These are phyloP conservation scores for Pelodytes ibericus DNA, from an alignment of 2,797 vertebrate species.

Conservation along the genomic window DNA sequence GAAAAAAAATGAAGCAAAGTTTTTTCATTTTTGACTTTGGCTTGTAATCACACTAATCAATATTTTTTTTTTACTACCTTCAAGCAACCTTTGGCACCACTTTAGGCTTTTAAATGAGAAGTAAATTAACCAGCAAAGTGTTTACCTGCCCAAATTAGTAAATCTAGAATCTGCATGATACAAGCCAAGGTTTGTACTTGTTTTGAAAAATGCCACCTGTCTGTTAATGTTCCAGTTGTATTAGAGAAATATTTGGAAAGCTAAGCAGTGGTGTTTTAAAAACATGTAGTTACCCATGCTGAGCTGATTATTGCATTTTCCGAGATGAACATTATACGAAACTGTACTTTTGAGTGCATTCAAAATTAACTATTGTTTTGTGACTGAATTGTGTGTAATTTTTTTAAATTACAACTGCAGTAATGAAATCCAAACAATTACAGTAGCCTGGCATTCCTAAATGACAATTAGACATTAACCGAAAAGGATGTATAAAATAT, in stretches of 20 bases:
- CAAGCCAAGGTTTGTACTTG: constrained; percentile 26
- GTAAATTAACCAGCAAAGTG: constrained; percentile 21
- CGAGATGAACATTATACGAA: constrained; percentile 40
- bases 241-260: constrained; percentile 48
- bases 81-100: constrained; percentile 32
- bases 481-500: constrained; percentile 28
- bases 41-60: too few species aligned
- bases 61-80: constrained; percentile 21
- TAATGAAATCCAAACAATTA: constrained; percentile 33
- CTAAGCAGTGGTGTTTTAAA: constrained; percentile 29
- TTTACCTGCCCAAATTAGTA: constrained; percentile 38
- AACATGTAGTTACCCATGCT: constrained; percentile 46
- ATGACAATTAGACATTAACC: constrained; percentile 20
- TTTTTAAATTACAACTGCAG: constrained; percentile 27
- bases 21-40: too few species aligned
- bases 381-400: constrained; percentile 26
- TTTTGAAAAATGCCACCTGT: constrained; percentile 52
- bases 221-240: constrained; percentile 37
- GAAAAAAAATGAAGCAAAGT: too few species aligned
- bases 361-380: constrained; percentile 46
- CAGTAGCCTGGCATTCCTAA: constrained; percentile 19
- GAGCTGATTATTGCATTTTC: constrained; percentile 51
- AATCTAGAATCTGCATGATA: neutral
- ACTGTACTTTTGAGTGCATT: constrained; percentile 44
- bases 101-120: constrained; percentile 15